These are phyloP conservation scores for Notoglanidium macrostoma DNA, from an alignment of 2,797 vertebrate species.

Conservation along the genomic window DNA sequence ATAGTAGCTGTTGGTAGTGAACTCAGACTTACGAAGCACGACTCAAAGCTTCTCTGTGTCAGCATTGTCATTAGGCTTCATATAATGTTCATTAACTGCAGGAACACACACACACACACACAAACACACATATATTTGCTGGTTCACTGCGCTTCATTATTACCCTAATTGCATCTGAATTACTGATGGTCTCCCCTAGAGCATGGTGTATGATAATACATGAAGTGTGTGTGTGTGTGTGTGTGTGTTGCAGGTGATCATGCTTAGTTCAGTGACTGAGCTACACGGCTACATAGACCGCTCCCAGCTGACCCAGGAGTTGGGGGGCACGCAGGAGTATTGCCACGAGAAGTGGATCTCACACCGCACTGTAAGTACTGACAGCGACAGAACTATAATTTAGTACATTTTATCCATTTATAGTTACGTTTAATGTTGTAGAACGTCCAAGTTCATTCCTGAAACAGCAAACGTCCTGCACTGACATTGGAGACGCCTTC, in stretches of 20 bases:
- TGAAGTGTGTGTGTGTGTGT: conserved; percentile 32
- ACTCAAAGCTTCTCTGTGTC: background rate
- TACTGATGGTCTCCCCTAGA: conserved; percentile 12
- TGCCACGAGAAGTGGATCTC: conserved; percentile 95
- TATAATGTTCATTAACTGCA: conserved; percentile 22
- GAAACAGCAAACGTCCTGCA: background rate
- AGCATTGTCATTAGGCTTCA: conserved; percentile 1
- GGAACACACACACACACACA: conserved; percentile 8
- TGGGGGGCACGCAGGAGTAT: conserved; percentile 93
- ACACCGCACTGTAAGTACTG: conserved; percentile 84
- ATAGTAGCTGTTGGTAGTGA: background rate
- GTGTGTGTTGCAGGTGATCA: conserved; percentile 84
- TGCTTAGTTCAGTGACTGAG: conserved; percentile 96
- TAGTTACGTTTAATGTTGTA: background rate
- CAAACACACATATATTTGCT: conserved; percentile 28
- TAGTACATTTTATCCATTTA: background rate
- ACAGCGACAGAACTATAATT: too few relatives aligned
- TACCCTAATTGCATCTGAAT: conserved; percentile 31
- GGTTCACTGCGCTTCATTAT: conserved; percentile 38
- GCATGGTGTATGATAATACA: background rate
- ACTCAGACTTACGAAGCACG: background rate
- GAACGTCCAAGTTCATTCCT: background rate
- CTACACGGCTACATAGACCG: conserved; percentile 92
- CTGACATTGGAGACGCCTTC: background rate
- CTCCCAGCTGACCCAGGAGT: conserved; percentile 90